These are phyloP conservation scores for Nestor notabilis DNA, from an alignment of 2,113 vertebrate genomes.

Conservation along the genomic window DNA sequence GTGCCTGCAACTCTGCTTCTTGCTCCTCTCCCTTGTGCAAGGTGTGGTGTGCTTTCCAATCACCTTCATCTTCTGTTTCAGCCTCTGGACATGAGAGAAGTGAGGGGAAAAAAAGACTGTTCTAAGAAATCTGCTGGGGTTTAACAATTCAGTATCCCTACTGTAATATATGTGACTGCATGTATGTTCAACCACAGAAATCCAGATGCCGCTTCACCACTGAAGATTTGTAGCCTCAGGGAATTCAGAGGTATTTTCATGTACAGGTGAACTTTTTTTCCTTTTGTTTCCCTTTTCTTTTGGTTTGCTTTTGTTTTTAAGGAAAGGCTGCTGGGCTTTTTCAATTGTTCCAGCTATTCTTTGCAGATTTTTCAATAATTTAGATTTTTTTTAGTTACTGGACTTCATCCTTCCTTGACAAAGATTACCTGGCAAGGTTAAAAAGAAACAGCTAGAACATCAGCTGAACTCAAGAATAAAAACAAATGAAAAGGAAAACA, in stretches of 20 bases:
- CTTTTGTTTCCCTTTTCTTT: rapidly evolving
- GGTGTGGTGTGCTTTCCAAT: background rate
- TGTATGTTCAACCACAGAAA: background rate
- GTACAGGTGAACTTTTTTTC: too few relatives aligned
- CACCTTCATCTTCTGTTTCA: background rate
- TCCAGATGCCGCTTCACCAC: background rate
- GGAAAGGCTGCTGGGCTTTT: rapidly evolving
- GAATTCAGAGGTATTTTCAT: background rate
- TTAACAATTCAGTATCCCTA: background rate
- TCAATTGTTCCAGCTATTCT: background rate
- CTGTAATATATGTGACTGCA: background rate
- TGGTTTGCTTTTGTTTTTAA: background rate
- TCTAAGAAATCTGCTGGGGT: background rate
- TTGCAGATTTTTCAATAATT: background rate
- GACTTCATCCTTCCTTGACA: background rate
- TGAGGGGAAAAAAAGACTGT: background rate
- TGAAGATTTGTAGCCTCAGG: background rate
- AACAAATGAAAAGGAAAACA: background rate
- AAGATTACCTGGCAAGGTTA: background rate
- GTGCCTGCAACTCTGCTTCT: background rate
- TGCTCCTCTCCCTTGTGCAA: background rate
- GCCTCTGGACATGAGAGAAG: background rate
- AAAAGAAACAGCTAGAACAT: background rate
- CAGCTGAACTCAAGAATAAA: background rate
- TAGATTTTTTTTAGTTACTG: background rate